These are phyloP conservation scores for Picus viridis DNA, from an alignment of 2,797 vertebrate genomes.

Conservation along the genomic window DNA sequence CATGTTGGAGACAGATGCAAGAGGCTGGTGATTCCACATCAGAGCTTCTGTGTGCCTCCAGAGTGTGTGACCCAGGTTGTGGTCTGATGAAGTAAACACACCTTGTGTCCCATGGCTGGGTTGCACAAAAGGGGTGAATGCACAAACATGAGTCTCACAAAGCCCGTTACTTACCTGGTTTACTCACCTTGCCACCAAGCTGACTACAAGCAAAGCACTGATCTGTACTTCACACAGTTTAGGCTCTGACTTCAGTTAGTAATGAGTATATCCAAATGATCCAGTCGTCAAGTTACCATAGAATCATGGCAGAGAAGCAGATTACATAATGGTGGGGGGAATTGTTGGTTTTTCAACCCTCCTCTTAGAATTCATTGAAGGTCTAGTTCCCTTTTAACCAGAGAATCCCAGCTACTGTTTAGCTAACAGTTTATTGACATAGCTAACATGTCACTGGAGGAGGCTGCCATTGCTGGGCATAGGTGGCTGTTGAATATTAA, in stretches of 20 bases:
- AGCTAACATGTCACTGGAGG: neutral
- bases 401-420: neutral
- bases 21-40: neutral
- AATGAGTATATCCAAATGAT: neutral
- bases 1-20: neutral
- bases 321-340: neutral
- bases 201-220: neutral
- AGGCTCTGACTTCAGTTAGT: neutral
- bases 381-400: neutral
- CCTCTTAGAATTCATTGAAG: neutral
- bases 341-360: neutral
- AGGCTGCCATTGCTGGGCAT: neutral
- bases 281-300: neutral
- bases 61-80: neutral
- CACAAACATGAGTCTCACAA: neutral
- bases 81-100: neutral
- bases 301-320: neutral
- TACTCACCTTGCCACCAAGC: neutral
- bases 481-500: neutral
- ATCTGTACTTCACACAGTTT: neutral
- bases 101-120: neutral
- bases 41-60: neutral
- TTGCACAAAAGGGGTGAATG: neutral
- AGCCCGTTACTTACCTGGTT: neutral
- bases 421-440: neutral